Evolutionary conservation across 2,888 invertebrate species (phyloP).

Genomic region (Anthrax anthrax): DNA sequence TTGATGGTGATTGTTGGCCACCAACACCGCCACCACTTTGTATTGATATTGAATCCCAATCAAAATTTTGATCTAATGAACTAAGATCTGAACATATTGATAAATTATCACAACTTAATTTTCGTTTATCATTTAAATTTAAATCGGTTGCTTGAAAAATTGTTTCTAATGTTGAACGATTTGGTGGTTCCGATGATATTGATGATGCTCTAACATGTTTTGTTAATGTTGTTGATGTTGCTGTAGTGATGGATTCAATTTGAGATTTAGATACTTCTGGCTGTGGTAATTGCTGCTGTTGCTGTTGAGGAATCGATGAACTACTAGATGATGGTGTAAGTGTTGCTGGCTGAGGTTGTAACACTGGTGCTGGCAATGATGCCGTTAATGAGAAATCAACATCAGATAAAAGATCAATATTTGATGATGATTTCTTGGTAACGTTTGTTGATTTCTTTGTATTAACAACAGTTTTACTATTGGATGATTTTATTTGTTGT

Average conservation of each 20-base stretch:
- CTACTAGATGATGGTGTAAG: background rate
- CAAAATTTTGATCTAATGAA: conserved; percentile 28
- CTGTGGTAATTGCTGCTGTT: background rate
- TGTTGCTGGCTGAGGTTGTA: conserved; percentile 19
- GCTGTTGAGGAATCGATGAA: background rate
- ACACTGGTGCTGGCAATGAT: conserved; percentile 20
- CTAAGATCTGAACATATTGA: conserved; percentile 31
- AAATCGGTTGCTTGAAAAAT: conserved; percentile 4
- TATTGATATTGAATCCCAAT: conserved; percentile 28
- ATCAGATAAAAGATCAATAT: conserved; percentile 60
- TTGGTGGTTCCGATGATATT: background rate
- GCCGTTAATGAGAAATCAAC: conserved; percentile 47
- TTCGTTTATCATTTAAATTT: conserved; percentile 16
- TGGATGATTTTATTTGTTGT: conserved; percentile 7
- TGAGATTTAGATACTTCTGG: background rate
- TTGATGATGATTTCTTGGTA: conserved; percentile 26
- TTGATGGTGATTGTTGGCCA: conserved; percentile 12
- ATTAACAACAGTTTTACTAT: background rate
- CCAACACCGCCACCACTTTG: conserved; percentile 15
- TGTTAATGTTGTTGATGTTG: too few relatives aligned
- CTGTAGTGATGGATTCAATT: background rate
- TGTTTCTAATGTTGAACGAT: background rate
- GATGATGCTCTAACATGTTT: background rate
- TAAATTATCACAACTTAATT: conserved; percentile 28
- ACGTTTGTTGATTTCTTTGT: conserved; percentile 1